Percentiles rank a stretch among this genome's conserved stretches.
Evolutionary conservation across 2,113 vertebrate species (phyloP).

Genomic region (Scatophagus argus): DNA sequence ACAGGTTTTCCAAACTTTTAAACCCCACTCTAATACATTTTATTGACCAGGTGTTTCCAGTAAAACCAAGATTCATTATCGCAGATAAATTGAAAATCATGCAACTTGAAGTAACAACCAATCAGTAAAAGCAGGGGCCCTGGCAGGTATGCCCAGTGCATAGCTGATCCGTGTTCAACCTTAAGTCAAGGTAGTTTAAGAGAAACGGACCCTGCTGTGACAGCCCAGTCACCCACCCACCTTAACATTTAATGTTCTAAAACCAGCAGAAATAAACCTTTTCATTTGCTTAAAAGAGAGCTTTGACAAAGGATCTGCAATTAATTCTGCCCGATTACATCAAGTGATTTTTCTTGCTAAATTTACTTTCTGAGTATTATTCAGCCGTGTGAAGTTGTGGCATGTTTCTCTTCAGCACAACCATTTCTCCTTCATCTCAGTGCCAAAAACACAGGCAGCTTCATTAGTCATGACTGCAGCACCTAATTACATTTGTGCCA

Average conservation of each 20-base stretch:
- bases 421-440: slow-evolving; percentile 62
- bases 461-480: slow-evolving; percentile 78
- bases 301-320: neutral
- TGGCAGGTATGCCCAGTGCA: slow-evolving; percentile 39
- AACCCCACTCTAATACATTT: slow-evolving; percentile 56
- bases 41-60: slow-evolving; percentile 72
- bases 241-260: slow-evolving; percentile 33
- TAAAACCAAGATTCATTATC: slow-evolving; percentile 68
- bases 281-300: slow-evolving; percentile 13
- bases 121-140: slow-evolving; percentile 56
- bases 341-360: slow-evolving; percentile 19
- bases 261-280: slow-evolving; percentile 32
- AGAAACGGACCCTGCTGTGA: slow-evolving; percentile 48
- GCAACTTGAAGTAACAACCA: slow-evolving; percentile 57
- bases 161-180: slow-evolving; percentile 54
- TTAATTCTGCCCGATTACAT: slow-evolving; percentile 47
- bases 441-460: slow-evolving; percentile 67
- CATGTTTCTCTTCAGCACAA: slow-evolving; percentile 55
- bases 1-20: slow-evolving; percentile 59
- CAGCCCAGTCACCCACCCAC: slow-evolving; percentile 44
- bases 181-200: slow-evolving; percentile 53
- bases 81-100: slow-evolving; percentile 63
- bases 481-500: slow-evolving; percentile 79
- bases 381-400: slow-evolving; percentile 54
- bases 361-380: slow-evolving; percentile 52